Conservation (phyloP, 2,797 vertebrate species). For the Astyanax mexicanus region DNA sequence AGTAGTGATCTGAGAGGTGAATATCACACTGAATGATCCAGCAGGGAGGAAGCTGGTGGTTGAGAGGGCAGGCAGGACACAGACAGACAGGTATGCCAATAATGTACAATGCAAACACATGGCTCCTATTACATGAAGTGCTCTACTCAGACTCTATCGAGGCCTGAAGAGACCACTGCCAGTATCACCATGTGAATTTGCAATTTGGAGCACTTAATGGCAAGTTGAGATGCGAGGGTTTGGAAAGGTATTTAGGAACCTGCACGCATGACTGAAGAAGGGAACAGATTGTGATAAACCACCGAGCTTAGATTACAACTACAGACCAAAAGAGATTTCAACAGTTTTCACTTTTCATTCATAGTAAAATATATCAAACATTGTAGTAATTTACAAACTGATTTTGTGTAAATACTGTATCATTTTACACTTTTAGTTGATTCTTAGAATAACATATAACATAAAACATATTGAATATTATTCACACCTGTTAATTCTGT, state of each 20-base stretch:
- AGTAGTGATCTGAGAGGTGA: conserved; percentile 37
- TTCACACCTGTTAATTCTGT: no score
- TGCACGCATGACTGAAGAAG: conserved; percentile 35
- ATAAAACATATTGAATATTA: no score
- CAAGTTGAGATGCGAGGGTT: conserved; percentile 44
- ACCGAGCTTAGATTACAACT: conserved; percentile 23
- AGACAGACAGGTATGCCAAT: conserved; percentile 62
- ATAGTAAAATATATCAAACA: not conserved
- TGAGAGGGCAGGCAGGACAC: conserved; percentile 44
- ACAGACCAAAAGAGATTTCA: not conserved
- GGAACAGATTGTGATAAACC: conserved; percentile 39
- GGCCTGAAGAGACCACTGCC: conserved; percentile 48
- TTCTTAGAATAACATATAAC: not conserved
- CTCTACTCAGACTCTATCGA: conserved; percentile 35
- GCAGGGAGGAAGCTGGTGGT: conserved; percentile 47
- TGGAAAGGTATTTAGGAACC: conserved; percentile 46
- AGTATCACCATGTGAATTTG: conserved; percentile 53
- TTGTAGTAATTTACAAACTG: no score
- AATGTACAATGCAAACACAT: conserved; percentile 67
- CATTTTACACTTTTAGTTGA: not conserved
- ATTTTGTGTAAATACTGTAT: not conserved
- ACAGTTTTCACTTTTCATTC: not conserved
- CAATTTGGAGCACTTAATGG: conserved; percentile 41
- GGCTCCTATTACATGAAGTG: conserved; percentile 61
- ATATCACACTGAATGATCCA: conserved; percentile 48